Percentiles rank a stretch among this genome's conserved stretches.
Evolutionary conservation across 2,888 invertebrate genomes (phyloP).

Genomic region (Hydrotaea cyrtoneurina): DNA sequence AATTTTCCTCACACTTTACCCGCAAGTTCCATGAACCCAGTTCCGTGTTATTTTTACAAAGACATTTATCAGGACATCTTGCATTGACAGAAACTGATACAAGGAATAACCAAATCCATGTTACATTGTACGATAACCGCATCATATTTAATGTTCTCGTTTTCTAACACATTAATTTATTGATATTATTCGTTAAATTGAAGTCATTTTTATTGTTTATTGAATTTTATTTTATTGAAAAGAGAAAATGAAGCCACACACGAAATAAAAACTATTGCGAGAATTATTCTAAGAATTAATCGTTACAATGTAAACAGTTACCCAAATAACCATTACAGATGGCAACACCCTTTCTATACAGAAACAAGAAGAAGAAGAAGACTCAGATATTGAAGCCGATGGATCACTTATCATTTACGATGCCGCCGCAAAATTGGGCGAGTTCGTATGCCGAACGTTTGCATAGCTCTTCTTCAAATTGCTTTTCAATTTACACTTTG

Average conservation of each 20-base stretch:
- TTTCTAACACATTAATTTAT: not conserved
- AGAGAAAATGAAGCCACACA: constrained; percentile 25
- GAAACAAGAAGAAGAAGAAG: too few relatives aligned
- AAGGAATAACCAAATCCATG: constrained; percentile 44
- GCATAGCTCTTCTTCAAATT: too few relatives aligned
- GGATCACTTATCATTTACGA: too few relatives aligned
- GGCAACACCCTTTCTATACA: too few relatives aligned
- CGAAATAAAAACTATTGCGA: constrained; percentile 39
- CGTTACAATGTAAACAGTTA: constrained; percentile 66
- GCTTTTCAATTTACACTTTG: too few relatives aligned
- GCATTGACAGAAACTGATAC: constrained; percentile 38
- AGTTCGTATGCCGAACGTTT: too few relatives aligned
- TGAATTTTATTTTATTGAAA: too few relatives aligned
- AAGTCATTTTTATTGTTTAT: constrained; percentile 42
- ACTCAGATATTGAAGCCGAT: too few relatives aligned
- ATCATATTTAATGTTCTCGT: constrained; percentile 38
- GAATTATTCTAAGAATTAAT: constrained; percentile 50
- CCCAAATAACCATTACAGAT: not conserved
- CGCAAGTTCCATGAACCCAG: constrained; percentile 73
- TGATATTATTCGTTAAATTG: constrained; percentile 31
- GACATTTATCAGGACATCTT: constrained; percentile 65
- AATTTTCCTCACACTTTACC: constrained; percentile 76
- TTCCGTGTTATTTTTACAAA: constrained; percentile 63
- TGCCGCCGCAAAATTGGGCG: too few relatives aligned
- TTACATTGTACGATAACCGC: not conserved